A percentile compares a stretch with the other conserved stretches of the same genome.
phyloP scores from a whole-genome alignment of 2,888 invertebrate species.

The Tanytarsus gracilentus region DNA sequence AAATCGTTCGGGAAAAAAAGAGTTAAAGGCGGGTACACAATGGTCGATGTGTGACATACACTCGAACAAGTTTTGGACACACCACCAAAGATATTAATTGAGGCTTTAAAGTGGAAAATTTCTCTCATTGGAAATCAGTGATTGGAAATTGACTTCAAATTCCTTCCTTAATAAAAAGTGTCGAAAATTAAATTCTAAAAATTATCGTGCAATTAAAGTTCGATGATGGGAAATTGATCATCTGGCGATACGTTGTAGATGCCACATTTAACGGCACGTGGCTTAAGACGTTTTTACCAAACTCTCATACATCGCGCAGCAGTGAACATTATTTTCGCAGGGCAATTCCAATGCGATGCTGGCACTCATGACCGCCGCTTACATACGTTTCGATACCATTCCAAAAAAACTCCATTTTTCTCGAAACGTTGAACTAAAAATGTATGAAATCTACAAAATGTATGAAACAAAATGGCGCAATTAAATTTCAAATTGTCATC shows the following conservation, averaged over 20 bases:
- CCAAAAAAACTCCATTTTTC: constrained; percentile 28
- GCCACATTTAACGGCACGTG: constrained; percentile 12
- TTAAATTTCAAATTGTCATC: constrained; percentile 26
- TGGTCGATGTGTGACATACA: too few relatives aligned
- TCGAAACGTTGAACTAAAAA: constrained; percentile 9
- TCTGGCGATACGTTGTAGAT: neutral
- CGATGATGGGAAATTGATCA: neutral
- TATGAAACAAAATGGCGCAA: constrained; percentile 28
- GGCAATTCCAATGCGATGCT: constrained; percentile 6
- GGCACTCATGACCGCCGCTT: constrained; percentile 7
- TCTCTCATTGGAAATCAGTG: constrained; percentile 22
- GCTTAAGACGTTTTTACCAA: constrained; percentile 22
- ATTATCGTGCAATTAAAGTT: neutral
- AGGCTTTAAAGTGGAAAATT: constrained; percentile 22
- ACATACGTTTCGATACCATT: constrained; percentile 11
- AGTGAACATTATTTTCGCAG: neutral
- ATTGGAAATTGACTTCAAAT: constrained; percentile 5
- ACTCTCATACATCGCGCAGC: constrained; percentile 11
- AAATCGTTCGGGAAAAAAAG: too few relatives aligned
- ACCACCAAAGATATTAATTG: too few relatives aligned
- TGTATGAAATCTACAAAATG: constrained; percentile 26
- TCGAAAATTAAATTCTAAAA: neutral
- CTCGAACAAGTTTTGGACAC: too few relatives aligned
- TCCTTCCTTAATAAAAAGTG: neutral
- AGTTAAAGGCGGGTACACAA: too few relatives aligned